Base-by-base conservation (phyloP, 1,140 invertebrate species). In the Nylanderia fulva region DNA sequence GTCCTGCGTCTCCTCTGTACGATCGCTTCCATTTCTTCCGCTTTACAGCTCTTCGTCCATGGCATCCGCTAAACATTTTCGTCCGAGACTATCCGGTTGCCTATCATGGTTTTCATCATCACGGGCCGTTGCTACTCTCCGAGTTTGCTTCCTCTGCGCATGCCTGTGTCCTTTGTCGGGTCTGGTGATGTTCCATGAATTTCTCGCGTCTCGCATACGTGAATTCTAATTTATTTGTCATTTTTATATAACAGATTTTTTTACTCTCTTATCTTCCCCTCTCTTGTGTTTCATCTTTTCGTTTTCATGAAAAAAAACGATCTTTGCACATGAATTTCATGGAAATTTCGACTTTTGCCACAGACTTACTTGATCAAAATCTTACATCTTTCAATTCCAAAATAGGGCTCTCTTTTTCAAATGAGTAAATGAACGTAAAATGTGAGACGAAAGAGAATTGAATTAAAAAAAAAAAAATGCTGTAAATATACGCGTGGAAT, bases 331-430 rank as follows among this genome's bases (percentile, higher is more conserved):
- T 84, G 42, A 58, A 72, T 63, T 45, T 45, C 15, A 56, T 52
- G 27, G 58, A 82, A 84, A 87, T 60, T 77, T 86, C 39, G 64
- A 83, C 71, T 58, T 77, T 82, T 92, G 90, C 94, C 93, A 93
- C 45, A 94, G 93, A 93, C 94, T 95, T 95, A 95, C 94, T 95
- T 95, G 94, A 95, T 95, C 94, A 95, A 95, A 94, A 94, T 93
- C 84, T 82, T 94, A 94, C 93, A 94, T 94, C 88, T 91, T 87
- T 89, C 71, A 80, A 90, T 89, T 87, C 71, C 60, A 72, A 84
- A 80, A 86, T 45, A 88, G 76, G 54, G 69, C 54, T 85, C 52
- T 84, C 48, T 90, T 83, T 85, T 87, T 77, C 6, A 27, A 75
- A 84, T 69, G 66, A 84, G 56, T 84, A 86, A 89, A 90, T 83